Evolutionary conservation across 1,140 invertebrate genomes (phyloP).

Genomic region (Wiebesia pumilae): DNA sequence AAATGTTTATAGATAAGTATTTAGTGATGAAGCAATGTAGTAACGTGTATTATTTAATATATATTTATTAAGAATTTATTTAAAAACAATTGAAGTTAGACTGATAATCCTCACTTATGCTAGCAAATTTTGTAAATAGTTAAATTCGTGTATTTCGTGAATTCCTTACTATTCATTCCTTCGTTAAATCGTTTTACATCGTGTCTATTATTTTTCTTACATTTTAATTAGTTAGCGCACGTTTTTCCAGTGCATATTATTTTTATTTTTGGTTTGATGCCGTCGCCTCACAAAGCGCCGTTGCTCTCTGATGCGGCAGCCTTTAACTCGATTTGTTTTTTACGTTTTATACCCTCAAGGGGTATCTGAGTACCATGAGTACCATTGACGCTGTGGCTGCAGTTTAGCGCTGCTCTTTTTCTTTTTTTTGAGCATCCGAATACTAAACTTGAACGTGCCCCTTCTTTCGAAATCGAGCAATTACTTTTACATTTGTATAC

Average conservation of each 20-base stretch:
- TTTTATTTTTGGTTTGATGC: conserved; percentile 26
- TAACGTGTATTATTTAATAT: background rate
- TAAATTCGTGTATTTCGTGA: no score
- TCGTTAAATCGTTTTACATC: background rate
- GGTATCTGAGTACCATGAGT: conserved; percentile 48
- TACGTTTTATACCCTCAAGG: conserved; percentile 48
- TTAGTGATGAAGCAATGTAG: background rate
- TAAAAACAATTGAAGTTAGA: no score
- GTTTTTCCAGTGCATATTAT: conserved; percentile 17
- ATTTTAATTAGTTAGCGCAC: conserved; percentile 38
- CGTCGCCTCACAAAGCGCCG: conserved; percentile 20
- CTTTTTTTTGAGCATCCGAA: background rate
- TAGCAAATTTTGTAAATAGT: no score
- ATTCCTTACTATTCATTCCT: no score
- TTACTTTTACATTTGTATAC: background rate
- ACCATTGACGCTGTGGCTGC: conserved; percentile 46
- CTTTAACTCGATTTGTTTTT: conserved; percentile 50
- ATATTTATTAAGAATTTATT: no score
- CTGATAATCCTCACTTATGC: no score
- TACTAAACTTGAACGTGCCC: background rate
- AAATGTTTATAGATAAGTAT: background rate
- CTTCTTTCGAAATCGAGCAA: background rate
- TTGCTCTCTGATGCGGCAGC: conserved; percentile 46
- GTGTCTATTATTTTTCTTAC: background rate
- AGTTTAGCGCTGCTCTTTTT: conserved; percentile 3